Evolutionary conservation across 2,797 vertebrate species (phyloP), one percentile per base, ranked within the genome.

Genomic region (Enteromius anoplus): DNA sequence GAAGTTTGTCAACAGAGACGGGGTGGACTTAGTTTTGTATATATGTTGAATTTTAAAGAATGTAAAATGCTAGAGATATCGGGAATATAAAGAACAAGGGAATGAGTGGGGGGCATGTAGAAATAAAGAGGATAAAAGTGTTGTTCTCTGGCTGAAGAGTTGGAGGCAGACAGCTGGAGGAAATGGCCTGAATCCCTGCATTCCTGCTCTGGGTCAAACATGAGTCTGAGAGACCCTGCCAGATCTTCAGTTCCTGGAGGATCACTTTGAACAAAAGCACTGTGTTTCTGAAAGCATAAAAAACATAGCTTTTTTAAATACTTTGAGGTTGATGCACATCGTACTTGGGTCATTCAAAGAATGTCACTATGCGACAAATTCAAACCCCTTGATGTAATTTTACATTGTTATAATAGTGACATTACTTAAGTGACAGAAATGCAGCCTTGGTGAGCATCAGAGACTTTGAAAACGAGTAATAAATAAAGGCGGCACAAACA

Each of bases 141-240:
- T 80, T 66, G 47, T 78, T 85, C 29, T 76, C 47, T 80, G 79
- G 77, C 72, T 42, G 29, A 55, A 78, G 58, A 76, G 69, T 55
- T 83, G 26, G 32, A 81, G 66, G 64, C 77, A 72, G 77, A 87
- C 84, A 85, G 81, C 87, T 88, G 87, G 72, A 80, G 83, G 83
- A 88, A 86, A 66, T 83, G 82, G 72, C 76, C 70, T 70, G 70
- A 68, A 76, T 83, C 70, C 9, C 78, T 55, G 69, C 85, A 88
- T 88, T 88, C 87, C 71, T 83, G 19, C 72, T 70, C 51, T 72
- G 62, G 85, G 87, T 86, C 85, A 86, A 81, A 78, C 83, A 73
- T 83, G 81, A 80, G 85, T 72, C 64, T 53, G 40, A 76, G 69
- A 53, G 49, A 87, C 75, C 7, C 53, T 64, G 14, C 69, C 81